phyloP scores from a whole-genome alignment of 2,797 vertebrate species.

The Poecile montanus region DNA sequence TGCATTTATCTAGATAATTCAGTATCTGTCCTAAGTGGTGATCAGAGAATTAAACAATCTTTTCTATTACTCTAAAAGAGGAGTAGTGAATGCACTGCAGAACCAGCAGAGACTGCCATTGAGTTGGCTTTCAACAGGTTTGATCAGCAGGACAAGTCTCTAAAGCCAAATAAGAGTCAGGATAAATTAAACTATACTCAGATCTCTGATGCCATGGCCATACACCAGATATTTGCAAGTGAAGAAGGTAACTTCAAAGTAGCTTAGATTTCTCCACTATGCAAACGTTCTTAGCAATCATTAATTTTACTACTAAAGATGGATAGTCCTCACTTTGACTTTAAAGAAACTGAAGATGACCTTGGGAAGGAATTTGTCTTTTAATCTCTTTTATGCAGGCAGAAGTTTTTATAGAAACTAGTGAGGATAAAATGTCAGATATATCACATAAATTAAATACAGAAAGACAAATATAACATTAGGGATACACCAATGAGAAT shows the following conservation, averaged over 20 bases:
- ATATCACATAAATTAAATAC: neutral
- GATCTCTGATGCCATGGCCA: neutral
- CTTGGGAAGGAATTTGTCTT: neutral
- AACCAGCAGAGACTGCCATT: neutral
- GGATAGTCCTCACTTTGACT: neutral
- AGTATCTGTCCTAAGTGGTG: neutral
- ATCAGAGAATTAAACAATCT: neutral
- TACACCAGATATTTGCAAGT: neutral
- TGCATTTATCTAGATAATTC: neutral
- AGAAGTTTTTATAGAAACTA: neutral
- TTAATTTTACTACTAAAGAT: neutral
- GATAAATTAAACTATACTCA: neutral
- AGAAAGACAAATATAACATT: constrained; percentile 38
- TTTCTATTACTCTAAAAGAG: neutral
- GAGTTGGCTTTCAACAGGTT: neutral
- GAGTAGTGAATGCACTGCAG: neutral
- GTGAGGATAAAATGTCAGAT: neutral
- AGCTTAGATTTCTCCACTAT: neutral
- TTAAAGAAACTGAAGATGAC: neutral
- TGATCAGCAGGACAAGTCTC: neutral
- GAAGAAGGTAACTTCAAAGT: neutral
- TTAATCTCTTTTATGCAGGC: neutral
- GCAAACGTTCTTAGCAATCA: neutral
- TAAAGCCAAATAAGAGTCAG: neutral
- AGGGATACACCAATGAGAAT: constrained; percentile 52